Percentiles rank a stretch among this genome's conserved stretches.
Conservation (phyloP, 1,140 invertebrate genomes). For the Bombus superbus region DNA sequence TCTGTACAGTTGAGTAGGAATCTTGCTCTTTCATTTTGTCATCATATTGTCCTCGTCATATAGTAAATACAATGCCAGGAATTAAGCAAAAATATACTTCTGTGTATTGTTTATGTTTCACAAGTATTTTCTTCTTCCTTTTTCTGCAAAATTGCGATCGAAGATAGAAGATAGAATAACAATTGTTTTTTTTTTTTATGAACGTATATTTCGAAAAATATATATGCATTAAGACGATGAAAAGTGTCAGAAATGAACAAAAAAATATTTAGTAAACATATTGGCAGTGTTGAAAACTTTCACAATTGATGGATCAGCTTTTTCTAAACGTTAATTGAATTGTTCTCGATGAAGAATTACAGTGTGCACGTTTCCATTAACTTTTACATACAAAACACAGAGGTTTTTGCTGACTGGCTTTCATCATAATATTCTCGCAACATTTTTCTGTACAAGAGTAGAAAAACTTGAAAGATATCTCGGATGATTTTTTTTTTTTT, state of each 20-base stretch:
- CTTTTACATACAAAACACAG: slow-evolving; percentile 44
- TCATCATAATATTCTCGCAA: slow-evolving; percentile 36
- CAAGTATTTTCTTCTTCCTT: background rate
- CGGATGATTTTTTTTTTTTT: background rate
- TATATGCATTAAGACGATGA: background rate
- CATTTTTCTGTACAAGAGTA: slow-evolving; percentile 63
- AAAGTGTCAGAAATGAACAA: slow-evolving; percentile 52
- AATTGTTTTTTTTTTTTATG: slow-evolving; percentile 14
- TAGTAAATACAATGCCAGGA: slow-evolving; percentile 63
- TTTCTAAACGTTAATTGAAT: slow-evolving; percentile 52
- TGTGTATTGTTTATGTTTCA: slow-evolving; percentile 39
- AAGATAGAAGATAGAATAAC: slow-evolving; percentile 18
- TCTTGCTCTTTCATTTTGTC: slow-evolving; percentile 65
- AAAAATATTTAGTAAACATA: slow-evolving; percentile 56
- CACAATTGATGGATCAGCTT: slow-evolving; percentile 54
- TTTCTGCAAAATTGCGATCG: background rate
- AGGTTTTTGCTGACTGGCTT: slow-evolving; percentile 51
- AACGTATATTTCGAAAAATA: slow-evolving; percentile 8
- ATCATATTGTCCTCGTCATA: slow-evolving; percentile 75
- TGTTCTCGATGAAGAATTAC: slow-evolving; percentile 24
- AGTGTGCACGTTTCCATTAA: background rate
- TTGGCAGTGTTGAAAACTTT: slow-evolving; percentile 73
- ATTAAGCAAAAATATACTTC: slow-evolving; percentile 66
- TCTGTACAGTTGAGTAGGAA: slow-evolving; percentile 70
- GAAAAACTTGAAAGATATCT: slow-evolving; percentile 59